Conservation (phyloP, 2,888 invertebrate genomes). For the Sinopyrophorus schimmeli region DNA sequence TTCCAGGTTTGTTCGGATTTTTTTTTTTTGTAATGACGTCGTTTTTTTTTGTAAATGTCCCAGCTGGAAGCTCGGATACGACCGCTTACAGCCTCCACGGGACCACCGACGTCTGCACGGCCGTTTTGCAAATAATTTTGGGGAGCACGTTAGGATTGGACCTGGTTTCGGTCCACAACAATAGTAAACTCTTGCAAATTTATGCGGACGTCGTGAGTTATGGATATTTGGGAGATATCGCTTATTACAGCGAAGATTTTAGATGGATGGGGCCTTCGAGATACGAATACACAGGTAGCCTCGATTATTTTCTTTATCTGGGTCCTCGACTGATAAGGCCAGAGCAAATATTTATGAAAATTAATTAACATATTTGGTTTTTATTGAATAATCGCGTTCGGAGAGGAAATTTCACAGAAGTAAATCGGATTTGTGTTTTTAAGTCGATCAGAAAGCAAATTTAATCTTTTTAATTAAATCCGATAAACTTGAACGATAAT, state of each 20-base stretch:
- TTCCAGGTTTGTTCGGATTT: conserved; percentile 52
- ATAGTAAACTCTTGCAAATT: conserved; percentile 63
- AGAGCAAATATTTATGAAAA: too few species aligned
- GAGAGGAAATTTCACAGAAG: too few species aligned
- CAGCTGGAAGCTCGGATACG: conserved; percentile 74
- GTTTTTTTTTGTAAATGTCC: not conserved
- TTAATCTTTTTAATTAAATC: too few species aligned
- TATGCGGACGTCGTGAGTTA: conserved; percentile 82
- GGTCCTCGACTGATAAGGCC: too few species aligned
- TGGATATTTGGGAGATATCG: conserved; percentile 83
- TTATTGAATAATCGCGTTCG: too few species aligned
- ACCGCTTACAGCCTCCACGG: conserved; percentile 79
- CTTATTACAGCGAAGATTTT: conserved; percentile 76
- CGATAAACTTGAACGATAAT: too few species aligned
- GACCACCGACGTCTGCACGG: conserved; percentile 75
- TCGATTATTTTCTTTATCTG: too few species aligned
- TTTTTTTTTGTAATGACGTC: not conserved
- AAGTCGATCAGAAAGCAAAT: too few species aligned
- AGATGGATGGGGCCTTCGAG: conserved; percentile 86
- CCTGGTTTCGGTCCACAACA: conserved; percentile 72
- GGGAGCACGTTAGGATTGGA: conserved; percentile 76
- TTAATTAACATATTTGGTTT: too few species aligned
- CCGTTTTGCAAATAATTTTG: conserved; percentile 78
- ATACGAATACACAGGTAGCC: conserved; percentile 74
- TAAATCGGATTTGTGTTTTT: too few species aligned